A percentile compares a stretch with the other conserved stretches of the same genome.
These are phyloP conservation scores for Halocynthia aurantium DNA, from an alignment of 23 tunicate genomes.

Conservation along the genomic window DNA sequence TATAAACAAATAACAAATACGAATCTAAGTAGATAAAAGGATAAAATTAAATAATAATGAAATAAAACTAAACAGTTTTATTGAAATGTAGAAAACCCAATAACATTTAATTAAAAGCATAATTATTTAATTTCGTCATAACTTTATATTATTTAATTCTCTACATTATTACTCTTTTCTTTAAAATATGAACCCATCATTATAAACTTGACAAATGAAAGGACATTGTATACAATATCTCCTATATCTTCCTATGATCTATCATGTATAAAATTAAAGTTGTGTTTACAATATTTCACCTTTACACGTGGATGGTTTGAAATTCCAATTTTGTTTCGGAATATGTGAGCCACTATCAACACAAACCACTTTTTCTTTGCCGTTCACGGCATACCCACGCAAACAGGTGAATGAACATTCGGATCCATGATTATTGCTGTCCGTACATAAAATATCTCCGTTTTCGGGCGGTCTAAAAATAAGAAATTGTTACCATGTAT, in stretches of 20 bases:
- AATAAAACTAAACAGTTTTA: no score
- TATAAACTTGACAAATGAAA: no score
- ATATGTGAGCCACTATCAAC: not conserved
- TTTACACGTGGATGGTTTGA: not conserved
- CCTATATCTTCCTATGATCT: no score
- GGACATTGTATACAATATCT: not conserved
- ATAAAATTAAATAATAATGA: no score
- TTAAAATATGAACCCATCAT: conserved; percentile 1
- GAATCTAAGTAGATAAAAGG: no score
- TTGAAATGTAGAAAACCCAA: no score
- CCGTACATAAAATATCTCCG: conserved; percentile 11
- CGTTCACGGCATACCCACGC: not conserved
- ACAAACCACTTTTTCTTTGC: not conserved
- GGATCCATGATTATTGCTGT: conserved; percentile 8
- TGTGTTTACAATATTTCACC: no score
- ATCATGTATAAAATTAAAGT: no score
- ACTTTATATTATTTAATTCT: no score
- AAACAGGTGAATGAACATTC: not conserved
- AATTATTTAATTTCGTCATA: no score
- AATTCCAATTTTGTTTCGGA: conserved; percentile 6
- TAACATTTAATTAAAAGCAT: no score
- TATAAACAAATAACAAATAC: no score
- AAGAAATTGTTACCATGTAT: not conserved
- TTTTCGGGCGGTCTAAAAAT: not conserved
- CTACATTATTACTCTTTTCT: not conserved